These are phyloP conservation scores for Falco berigora DNA, from an alignment of 2,797 vertebrate species.

Conservation along the genomic window DNA sequence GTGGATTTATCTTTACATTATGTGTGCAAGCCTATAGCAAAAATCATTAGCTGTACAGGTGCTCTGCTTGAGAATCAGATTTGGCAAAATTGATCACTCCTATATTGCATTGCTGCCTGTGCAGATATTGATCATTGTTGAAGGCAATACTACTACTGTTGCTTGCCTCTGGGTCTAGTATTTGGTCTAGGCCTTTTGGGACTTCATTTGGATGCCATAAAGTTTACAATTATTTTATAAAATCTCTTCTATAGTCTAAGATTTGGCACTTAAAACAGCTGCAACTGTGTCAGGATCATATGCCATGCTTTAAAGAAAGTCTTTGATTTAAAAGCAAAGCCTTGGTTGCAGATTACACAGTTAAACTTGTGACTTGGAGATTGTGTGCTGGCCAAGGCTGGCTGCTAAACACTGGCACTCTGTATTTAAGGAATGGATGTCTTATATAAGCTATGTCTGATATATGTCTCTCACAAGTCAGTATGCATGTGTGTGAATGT, in stretches of 20 bases:
- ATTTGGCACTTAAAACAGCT: neutral
- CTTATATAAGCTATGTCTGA: neutral
- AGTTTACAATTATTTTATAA: neutral
- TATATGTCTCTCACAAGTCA: neutral
- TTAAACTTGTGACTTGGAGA: neutral
- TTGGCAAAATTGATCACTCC: neutral
- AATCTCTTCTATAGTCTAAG: neutral
- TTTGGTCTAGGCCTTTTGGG: neutral
- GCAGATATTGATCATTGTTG: neutral
- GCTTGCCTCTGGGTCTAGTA: neutral
- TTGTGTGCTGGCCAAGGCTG: neutral
- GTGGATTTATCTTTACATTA: neutral
- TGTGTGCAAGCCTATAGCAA: neutral
- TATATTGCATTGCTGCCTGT: neutral
- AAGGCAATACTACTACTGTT: neutral
- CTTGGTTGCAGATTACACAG: neutral
- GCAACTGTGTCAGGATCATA: accelerated
- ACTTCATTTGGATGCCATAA: neutral
- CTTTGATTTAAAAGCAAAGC: neutral
- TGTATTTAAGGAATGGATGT: neutral
- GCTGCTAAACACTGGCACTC: neutral
- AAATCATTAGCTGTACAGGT: neutral
- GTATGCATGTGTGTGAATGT: neutral
- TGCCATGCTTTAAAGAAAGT: neutral
- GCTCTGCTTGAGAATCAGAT: accelerated